These are phyloP conservation scores for Allacma fusca DNA, from an alignment of 2,888 invertebrate species.

Conservation along the genomic window DNA sequence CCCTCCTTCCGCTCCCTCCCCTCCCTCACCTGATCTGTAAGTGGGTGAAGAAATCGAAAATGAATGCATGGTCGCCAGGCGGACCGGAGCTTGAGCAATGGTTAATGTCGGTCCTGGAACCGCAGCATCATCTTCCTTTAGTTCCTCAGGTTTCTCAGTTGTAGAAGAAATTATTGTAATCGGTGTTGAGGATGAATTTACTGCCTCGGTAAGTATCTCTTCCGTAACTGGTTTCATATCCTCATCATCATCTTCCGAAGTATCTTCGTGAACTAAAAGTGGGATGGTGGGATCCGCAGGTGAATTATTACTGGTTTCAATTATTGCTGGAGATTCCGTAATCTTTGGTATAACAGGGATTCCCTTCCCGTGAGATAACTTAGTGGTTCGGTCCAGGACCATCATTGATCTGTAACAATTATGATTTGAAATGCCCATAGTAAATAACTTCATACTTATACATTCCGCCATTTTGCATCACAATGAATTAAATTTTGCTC, in stretches of 20 bases:
- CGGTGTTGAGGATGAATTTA: background rate
- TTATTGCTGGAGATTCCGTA: background rate
- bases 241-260: background rate
- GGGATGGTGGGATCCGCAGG: background rate
- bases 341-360: background rate
- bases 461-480: no score
- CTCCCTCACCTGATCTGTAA: background rate
- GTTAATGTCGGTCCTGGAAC: background rate
- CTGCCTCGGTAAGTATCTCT: background rate
- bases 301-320: background rate
- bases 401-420: no score
- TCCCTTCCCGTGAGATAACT: no score
- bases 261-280: slow-evolving; percentile 6
- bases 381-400: no score
- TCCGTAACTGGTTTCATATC: background rate
- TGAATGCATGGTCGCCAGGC: slow-evolving; percentile 17
- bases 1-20: background rate
- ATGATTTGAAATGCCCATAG: no score
- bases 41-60: slow-evolving; percentile 17
- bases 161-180: background rate
- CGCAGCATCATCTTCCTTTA: background rate
- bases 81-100: slow-evolving; percentile 27
- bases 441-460: no score
- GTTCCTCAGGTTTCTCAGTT: background rate
- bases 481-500: no score